A percentile compares a stretch with the other conserved stretches of the same genome.
Evolutionary conservation across 1,140 invertebrate genomes (phyloP).

Genomic region (Diorhabda elongata): DNA sequence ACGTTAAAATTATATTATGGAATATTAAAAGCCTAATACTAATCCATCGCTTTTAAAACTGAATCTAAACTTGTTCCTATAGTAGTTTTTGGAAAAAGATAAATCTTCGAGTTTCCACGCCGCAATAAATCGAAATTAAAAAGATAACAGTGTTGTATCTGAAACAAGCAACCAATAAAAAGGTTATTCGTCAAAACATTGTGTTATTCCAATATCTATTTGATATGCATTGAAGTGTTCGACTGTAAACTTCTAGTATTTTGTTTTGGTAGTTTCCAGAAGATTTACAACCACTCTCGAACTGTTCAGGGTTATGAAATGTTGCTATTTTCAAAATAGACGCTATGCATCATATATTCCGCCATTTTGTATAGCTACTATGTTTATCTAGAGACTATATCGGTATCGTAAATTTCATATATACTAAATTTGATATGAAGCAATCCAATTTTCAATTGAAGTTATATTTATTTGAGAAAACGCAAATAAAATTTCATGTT

Average conservation of each 20-base stretch:
- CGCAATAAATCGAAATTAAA: conserved; percentile 1
- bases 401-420: no score
- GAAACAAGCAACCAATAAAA: neutral
- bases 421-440: no score
- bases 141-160: neutral
- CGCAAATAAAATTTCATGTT: no score
- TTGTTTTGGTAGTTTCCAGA: conserved; percentile 11
- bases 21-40: no score
- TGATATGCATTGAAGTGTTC: conserved; percentile 19
- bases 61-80: no score
- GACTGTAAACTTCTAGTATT: conserved; percentile 8
- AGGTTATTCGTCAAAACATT: neutral
- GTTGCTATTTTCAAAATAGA: conserved; percentile 4
- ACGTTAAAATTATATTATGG: no score
- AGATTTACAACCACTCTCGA: conserved; percentile 10
- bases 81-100: no score
- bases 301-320: conserved; percentile 9
- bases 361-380: neutral
- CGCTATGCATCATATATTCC: neutral
- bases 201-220: conserved; percentile 8
- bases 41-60: no score
- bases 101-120: no score
- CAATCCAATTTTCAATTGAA: no score
- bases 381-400: no score
- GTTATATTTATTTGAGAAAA: no score